Evolutionary conservation across 2,113 vertebrate species (phyloP).

Genomic region (Cyprinodon tularosa): DNA sequence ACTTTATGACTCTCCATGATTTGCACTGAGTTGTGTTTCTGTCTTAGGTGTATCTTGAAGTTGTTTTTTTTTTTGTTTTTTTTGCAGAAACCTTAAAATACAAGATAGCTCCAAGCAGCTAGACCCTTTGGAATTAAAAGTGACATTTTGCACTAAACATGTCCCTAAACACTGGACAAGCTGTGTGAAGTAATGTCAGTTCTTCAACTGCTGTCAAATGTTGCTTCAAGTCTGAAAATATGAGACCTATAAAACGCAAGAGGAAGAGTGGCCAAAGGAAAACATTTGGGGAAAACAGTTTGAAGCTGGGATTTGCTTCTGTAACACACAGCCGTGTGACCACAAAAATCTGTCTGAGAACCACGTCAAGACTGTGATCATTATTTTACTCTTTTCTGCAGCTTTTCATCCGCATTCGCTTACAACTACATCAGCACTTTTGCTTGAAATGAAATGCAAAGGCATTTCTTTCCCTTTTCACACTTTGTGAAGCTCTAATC

Average conservation of each 20-base stretch:
- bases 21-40: constrained; percentile 17
- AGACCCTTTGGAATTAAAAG: neutral
- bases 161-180: constrained; percentile 3
- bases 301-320: constrained; percentile 66
- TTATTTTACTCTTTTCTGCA: constrained; percentile 67
- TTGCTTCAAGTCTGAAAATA: constrained; percentile 38
- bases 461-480: constrained; percentile 81
- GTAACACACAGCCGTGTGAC: constrained; percentile 69
- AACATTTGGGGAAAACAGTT: constrained; percentile 66
- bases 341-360: constrained; percentile 78
- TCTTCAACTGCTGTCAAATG: constrained; percentile 40
- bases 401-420: constrained; percentile 70
- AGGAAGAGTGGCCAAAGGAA: constrained; percentile 65
- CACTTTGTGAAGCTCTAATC: constrained; percentile 83
- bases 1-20: constrained; percentile 73
- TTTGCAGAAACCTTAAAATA: constrained; percentile 4
- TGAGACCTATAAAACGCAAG: constrained; percentile 55
- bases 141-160: neutral
- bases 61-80: neutral
- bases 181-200: constrained; percentile 24
- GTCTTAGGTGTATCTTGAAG: constrained; percentile 21
- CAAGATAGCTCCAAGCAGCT: constrained; percentile 1
- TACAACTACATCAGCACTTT: constrained; percentile 77
- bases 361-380: constrained; percentile 71
- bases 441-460: constrained; percentile 83